Evolutionary conservation across 1,140 invertebrate species (phyloP).

Genomic region (Drosophila quadrilineata): DNA sequence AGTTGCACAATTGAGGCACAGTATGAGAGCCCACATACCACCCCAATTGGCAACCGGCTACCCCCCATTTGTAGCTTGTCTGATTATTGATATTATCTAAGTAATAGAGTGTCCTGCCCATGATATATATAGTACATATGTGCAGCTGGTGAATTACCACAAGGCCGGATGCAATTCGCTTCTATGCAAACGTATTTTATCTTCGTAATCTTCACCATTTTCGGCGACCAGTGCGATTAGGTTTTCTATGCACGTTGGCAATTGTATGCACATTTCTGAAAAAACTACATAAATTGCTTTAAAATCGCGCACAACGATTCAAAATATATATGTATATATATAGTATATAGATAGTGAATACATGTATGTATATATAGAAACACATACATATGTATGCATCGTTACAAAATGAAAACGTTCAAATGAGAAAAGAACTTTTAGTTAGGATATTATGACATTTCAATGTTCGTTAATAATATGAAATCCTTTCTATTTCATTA

Average conservation of each 20-base stretch:
- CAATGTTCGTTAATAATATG: too few relatives aligned
- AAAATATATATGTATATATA: too few relatives aligned
- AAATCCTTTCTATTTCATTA: too few relatives aligned
- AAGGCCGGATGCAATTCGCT: constrained; percentile 79
- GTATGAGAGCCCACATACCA: too few relatives aligned
- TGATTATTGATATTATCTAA: background rate
- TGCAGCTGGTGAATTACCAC: constrained; percentile 79
- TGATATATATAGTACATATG: too few relatives aligned
- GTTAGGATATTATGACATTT: constrained; percentile 12
- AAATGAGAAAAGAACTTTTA: background rate
- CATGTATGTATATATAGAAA: too few relatives aligned
- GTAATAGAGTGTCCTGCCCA: constrained; percentile 9
- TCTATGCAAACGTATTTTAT: constrained; percentile 80
- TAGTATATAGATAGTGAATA: too few relatives aligned
- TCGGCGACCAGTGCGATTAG: constrained; percentile 80
- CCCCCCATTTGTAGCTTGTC: background rate
- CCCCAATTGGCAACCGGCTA: background rate
- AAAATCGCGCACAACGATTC: constrained; percentile 79
- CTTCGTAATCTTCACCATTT: constrained; percentile 81
- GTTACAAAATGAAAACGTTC: constrained; percentile 36
- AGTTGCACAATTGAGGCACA: too few relatives aligned
- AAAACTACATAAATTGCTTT: constrained; percentile 82
- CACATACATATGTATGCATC: too few relatives aligned
- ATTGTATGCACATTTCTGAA: constrained; percentile 81
- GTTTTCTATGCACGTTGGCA: constrained; percentile 81